Evolutionary conservation across 2,888 invertebrate genomes (phyloP).

Genomic region (Ferrisia virgata): DNA sequence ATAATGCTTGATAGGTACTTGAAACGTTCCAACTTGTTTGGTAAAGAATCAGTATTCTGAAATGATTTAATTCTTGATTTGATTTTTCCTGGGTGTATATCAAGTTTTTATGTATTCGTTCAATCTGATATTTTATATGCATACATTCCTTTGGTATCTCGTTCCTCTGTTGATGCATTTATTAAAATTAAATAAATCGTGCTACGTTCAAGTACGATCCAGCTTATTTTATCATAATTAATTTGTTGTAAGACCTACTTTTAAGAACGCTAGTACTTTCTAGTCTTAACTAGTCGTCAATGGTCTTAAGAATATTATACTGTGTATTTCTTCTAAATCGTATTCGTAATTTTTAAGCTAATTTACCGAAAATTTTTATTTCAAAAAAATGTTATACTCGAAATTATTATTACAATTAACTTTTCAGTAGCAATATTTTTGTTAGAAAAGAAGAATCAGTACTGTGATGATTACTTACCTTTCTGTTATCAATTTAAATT

Average conservation of each 20-base stretch:
- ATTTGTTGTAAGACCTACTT: background rate
- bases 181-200: background rate
- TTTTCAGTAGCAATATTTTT: background rate
- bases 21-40: too few relatives aligned
- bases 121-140: background rate
- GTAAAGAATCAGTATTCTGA: too few relatives aligned
- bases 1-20: too few relatives aligned
- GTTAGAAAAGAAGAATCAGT: background rate
- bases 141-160: background rate
- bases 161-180: background rate
- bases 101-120: background rate
- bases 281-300: slow-evolving; percentile 7
- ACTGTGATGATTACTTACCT: background rate
- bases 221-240: background rate
- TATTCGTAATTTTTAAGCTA: background rate
- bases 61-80: too few relatives aligned
- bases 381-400: background rate
- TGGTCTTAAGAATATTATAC: background rate
- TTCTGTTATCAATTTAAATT: background rate
- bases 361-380: background rate
- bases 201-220: background rate
- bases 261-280: background rate
- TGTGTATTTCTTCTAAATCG: background rate
- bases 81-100: background rate
- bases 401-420: background rate